A percentile compares a stretch with the other conserved stretches of the same genome.
Evolutionary conservation across 2,797 vertebrate species (phyloP).

Genomic region (Tokudaia muenninki): DNA sequence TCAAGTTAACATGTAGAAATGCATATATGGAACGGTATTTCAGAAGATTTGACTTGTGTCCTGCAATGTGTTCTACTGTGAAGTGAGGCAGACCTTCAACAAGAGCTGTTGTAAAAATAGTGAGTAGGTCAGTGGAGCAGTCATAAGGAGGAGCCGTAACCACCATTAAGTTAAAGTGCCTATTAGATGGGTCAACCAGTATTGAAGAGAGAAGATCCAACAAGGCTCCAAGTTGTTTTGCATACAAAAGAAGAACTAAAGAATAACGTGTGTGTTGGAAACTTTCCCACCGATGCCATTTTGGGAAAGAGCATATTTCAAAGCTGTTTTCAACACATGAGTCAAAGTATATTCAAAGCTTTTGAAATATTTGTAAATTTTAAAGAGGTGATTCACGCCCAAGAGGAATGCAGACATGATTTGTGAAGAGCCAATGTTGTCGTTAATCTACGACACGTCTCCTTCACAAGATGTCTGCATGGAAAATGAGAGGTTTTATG

Average conservation of each 20-base stretch:
- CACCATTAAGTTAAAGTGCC: neutral
- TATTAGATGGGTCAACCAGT: neutral
- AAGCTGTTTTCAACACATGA: constrained; percentile 39
- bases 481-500: neutral
- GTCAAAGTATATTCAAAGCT: constrained; percentile 3
- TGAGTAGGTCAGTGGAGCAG: neutral
- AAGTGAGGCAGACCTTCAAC: neutral
- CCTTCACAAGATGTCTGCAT: neutral
- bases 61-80: neutral
- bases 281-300: neutral
- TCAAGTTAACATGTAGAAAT: neutral
- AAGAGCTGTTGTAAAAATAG: neutral
- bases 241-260: constrained; percentile 14
- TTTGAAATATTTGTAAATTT: constrained; percentile 52
- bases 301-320: neutral
- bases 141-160: neutral
- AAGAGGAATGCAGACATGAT: neutral
- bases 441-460: neutral
- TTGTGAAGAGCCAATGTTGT: constrained; percentile 1
- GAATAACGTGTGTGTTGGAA: neutral
- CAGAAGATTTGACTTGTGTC: neutral
- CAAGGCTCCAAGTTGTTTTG: neutral
- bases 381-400: neutral
- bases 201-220: neutral
- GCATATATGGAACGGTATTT: neutral